Evolutionary conservation across 2,797 vertebrate genomes (phyloP).

Genomic region (Trematocara caparti): DNA sequence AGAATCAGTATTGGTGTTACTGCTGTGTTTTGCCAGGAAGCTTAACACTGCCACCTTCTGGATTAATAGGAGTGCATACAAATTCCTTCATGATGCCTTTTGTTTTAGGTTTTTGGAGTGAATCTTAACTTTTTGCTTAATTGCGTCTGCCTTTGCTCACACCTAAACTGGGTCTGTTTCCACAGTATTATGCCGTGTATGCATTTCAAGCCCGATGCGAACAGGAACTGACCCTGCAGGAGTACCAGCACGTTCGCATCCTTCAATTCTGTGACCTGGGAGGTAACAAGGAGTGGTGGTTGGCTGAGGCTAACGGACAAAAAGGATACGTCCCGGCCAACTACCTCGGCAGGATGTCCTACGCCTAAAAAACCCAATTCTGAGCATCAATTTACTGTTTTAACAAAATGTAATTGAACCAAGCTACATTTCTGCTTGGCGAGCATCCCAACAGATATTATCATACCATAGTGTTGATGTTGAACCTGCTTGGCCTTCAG

Average conservation of each 20-base stretch:
- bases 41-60: conserved; percentile 53
- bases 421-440: conserved; percentile 3
- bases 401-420: background rate
- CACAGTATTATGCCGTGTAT: conserved; percentile 95
- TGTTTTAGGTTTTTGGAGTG: background rate
- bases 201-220: conserved; percentile 92
- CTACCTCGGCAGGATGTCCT: conserved; percentile 97
- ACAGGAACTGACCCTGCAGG: conserved; percentile 92
- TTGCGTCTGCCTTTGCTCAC: background rate
- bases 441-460: conserved; percentile 22
- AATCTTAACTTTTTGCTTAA: background rate
- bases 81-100: background rate
- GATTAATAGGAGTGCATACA: background rate
- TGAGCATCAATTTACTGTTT: background rate
- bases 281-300: conserved; percentile 97
- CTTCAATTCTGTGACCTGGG: conserved; percentile 89
- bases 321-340: conserved; percentile 94
- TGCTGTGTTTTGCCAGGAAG: background rate
- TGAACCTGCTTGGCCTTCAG: background rate
- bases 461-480: conserved; percentile 48
- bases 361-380: conserved; percentile 70
- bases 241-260: conserved; percentile 90
- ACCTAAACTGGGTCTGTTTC: background rate
- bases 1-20: background rate
- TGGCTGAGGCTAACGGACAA: conserved; percentile 91